A percentile compares a stretch with the other conserved stretches of the same genome.
phyloP scores from a whole-genome alignment of 2,888 invertebrate species.

The Aphelenchoides bicaudatus region DNA sequence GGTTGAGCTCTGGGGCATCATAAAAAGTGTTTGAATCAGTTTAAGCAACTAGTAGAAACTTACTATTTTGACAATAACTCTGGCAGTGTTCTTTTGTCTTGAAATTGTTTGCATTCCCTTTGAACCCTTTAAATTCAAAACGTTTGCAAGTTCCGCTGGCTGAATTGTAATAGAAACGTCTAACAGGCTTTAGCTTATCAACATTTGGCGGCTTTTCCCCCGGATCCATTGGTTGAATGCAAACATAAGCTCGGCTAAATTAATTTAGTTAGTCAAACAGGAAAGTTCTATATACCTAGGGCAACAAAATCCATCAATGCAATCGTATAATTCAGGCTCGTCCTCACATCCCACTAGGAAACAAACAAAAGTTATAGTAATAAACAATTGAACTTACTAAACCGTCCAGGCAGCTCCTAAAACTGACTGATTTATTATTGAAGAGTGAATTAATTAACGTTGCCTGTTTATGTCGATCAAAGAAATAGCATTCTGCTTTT shows the following conservation, averaged over 20 bases:
- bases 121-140: slow-evolving; percentile 44
- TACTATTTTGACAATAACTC: slow-evolving; percentile 43
- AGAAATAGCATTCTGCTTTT: slow-evolving; percentile 45
- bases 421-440: too few species aligned
- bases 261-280: not conserved
- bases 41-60: slow-evolving; percentile 22
- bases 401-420: slow-evolving; percentile 30
- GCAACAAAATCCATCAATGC: slow-evolving; percentile 52
- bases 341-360: slow-evolving; percentile 56
- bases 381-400: too few species aligned
- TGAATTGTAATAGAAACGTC: slow-evolving; percentile 47
- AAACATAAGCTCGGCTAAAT: slow-evolving; percentile 32
- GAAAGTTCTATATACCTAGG: slow-evolving; percentile 24
- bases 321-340: slow-evolving; percentile 51
- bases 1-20: slow-evolving; percentile 43
- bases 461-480: slow-evolving; percentile 40
- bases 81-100: slow-evolving; percentile 42
- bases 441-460: too few species aligned
- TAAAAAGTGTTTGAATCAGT: slow-evolving; percentile 20
- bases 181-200: not conserved
- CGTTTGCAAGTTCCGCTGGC: slow-evolving; percentile 35
- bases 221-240: slow-evolving; percentile 38
- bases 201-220: slow-evolving; percentile 22
- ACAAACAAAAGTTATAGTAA: too few species aligned
- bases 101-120: slow-evolving; percentile 55